Percentiles rank a stretch among this genome's conserved stretches.
Evolutionary conservation across 2,113 vertebrate species (phyloP).

Genomic region (Pungitius pungitius): DNA sequence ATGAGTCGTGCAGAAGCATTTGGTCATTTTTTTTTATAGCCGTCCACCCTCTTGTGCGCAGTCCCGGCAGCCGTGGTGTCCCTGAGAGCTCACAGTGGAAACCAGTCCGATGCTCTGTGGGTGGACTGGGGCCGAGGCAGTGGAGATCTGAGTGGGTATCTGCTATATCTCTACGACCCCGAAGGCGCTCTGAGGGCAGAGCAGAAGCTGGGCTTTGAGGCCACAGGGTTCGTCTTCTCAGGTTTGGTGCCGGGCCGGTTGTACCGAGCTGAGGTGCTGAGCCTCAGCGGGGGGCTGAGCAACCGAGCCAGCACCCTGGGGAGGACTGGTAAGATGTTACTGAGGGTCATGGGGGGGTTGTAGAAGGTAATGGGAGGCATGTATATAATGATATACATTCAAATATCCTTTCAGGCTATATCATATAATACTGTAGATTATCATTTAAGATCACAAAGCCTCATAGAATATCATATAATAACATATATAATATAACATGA

Average conservation of each 20-base stretch:
- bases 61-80: conserved; percentile 88
- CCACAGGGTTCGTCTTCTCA: conserved; percentile 80
- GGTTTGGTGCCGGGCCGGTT: conserved; percentile 88
- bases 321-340: conserved; percentile 85
- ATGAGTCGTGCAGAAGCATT: too few species aligned
- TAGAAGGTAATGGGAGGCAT: too few species aligned
- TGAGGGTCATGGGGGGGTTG: background rate
- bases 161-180: conserved; percentile 87
- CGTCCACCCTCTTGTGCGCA: conserved; percentile 55
- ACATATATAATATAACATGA: too few species aligned
- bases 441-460: too few species aligned
- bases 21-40: background rate
- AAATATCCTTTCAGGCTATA: too few species aligned
- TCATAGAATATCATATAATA: too few species aligned
- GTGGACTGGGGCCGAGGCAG: conserved; percentile 84
- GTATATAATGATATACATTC: too few species aligned
- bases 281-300: conserved; percentile 87
- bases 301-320: conserved; percentile 81
- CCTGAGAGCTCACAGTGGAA: conserved; percentile 82
- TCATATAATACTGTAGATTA: too few species aligned
- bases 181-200: conserved; percentile 83
- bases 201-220: conserved; percentile 68
- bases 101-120: conserved; percentile 84
- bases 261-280: conserved; percentile 85
- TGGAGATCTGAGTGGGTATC: conserved; percentile 89